These are phyloP conservation scores for Chelonus formosanus DNA, from an alignment of 2,888 invertebrate species.

Conservation along the genomic window DNA sequence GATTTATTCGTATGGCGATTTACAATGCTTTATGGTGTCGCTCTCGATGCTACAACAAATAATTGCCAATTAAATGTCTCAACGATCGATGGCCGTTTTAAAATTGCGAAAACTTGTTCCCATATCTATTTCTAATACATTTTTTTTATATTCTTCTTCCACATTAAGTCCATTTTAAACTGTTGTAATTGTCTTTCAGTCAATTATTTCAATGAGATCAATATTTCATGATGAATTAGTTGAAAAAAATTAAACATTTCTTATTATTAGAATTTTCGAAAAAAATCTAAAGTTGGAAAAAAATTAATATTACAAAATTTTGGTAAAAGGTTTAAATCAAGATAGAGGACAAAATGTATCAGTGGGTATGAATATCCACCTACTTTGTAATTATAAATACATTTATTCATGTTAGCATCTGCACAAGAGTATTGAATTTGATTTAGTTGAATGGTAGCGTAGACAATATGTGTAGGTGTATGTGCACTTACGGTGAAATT, in stretches of 20 bases:
- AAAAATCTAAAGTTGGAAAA: background rate
- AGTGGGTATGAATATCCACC: slow-evolving; percentile 19
- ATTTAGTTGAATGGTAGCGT: slow-evolving; percentile 29
- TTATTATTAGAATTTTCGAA: too few relatives aligned
- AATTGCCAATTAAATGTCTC: slow-evolving; percentile 59
- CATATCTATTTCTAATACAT: slow-evolving; percentile 4
- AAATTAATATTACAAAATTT: background rate
- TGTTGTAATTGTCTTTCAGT: too few relatives aligned
- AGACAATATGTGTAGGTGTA: too few relatives aligned
- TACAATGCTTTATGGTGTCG: slow-evolving; percentile 58
- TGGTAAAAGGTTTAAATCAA: too few relatives aligned
- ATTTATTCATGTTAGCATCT: slow-evolving; percentile 61
- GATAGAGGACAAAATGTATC: too few relatives aligned
- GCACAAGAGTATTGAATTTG: slow-evolving; percentile 62
- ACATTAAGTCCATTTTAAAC: too few relatives aligned
- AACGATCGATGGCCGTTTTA: slow-evolving; percentile 50
- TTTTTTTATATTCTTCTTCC: background rate
- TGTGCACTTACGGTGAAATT: slow-evolving; percentile 12
- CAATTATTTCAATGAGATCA: background rate
- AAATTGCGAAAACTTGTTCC: slow-evolving; percentile 39
- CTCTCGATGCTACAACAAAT: slow-evolving; percentile 56
- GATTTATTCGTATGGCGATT: slow-evolving; percentile 55
- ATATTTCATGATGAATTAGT: background rate
- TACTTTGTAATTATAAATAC: slow-evolving; percentile 57
- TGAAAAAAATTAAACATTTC: too few relatives aligned